Percentiles rank a stretch among this genome's conserved stretches.
Conservation (phyloP, 2,113 vertebrate genomes). For the Microtus ochrogaster region DNA sequence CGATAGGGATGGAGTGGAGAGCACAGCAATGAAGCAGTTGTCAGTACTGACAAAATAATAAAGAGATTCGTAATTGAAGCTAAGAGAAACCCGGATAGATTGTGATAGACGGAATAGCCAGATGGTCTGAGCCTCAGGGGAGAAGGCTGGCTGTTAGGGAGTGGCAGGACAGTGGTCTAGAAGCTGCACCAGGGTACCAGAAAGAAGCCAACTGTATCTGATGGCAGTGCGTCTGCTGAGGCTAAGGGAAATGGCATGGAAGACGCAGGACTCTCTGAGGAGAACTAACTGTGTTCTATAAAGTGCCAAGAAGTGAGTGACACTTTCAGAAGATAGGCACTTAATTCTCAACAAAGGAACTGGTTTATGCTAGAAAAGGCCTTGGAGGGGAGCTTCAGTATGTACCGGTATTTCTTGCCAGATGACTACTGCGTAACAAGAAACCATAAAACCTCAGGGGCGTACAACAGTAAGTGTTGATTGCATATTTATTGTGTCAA, state of each 20-base stretch:
- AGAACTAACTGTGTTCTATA: not conserved
- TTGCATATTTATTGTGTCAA: not conserved
- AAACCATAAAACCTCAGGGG: not conserved
- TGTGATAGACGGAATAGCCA: not conserved
- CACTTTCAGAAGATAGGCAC: not conserved
- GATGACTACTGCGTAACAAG: not conserved
- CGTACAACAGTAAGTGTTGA: not conserved
- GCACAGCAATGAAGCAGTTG: not conserved
- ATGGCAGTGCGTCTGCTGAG: not conserved
- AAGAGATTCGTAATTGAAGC: not conserved
- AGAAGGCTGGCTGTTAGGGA: not conserved
- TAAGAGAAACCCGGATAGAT: not conserved
- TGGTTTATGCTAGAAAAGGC: not conserved
- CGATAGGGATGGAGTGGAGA: not conserved
- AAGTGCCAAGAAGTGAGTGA: not conserved
- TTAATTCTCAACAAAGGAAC: not conserved
- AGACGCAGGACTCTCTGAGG: not conserved
- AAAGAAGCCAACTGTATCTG: conserved; percentile 3
- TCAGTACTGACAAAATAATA: not conserved
- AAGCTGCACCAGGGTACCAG: not conserved
- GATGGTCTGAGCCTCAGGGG: not conserved
- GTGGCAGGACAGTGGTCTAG: not conserved
- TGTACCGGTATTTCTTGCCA: not conserved
- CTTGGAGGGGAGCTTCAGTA: not conserved
- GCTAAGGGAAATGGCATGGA: not conserved